These are phyloP conservation scores for Cyaniris semiargus DNA, from an alignment of 2,888 invertebrate species.

Conservation along the genomic window DNA sequence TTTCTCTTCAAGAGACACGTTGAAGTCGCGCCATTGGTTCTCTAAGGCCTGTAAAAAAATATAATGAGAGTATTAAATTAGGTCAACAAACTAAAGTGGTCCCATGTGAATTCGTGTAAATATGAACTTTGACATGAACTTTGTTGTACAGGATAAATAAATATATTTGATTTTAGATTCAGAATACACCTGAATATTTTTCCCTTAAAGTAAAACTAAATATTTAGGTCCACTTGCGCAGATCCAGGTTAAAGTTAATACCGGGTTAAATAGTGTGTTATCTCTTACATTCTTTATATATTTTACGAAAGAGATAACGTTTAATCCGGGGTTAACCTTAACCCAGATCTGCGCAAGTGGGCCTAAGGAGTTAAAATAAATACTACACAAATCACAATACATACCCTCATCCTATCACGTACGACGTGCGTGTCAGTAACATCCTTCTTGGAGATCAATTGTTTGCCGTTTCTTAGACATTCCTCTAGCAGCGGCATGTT, in stretches of 20 bases:
- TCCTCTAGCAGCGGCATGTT: constrained; percentile 87
- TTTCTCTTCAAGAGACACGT: constrained; percentile 90
- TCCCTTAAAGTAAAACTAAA: no score
- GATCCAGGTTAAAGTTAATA: no score
- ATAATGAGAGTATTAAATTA: not conserved
- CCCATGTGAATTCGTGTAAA: not conserved
- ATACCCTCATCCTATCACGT: constrained; percentile 89
- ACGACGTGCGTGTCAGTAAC: constrained; percentile 92
- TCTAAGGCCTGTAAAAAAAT: constrained; percentile 81
- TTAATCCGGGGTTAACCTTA: no score
- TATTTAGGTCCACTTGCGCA: no score
- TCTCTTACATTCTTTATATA: no score
- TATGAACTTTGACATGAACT: not conserved
- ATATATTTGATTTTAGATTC: no score
- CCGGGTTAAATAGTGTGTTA: no score
- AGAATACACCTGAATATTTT: no score
- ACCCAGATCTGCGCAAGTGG: no score
- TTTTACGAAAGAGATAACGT: no score
- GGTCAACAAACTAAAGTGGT: not conserved
- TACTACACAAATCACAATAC: not conserved
- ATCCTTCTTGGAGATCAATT: constrained; percentile 90
- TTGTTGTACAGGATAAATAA: no score
- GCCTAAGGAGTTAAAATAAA: no score
- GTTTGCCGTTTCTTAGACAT: constrained; percentile 89
- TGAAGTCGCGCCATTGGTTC: constrained; percentile 93